Evolutionary conservation across 1,140 invertebrate species (phyloP), one percentile per base, ranked within the genome.

Genomic region (Zeugodacus cucurbitae): DNA sequence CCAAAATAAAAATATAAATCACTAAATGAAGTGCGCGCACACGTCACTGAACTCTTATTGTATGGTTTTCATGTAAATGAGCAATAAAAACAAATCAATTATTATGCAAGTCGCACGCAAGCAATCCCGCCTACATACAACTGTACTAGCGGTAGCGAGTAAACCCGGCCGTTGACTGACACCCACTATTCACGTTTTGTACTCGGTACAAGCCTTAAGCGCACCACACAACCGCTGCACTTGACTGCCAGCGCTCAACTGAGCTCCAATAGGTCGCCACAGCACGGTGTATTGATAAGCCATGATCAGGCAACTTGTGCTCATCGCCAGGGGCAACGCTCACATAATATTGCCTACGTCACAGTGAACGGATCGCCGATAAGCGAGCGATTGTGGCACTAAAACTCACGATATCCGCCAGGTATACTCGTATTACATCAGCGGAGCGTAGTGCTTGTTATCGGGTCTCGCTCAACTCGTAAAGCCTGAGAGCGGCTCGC

Each of bases 21-120:
- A 82, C 74, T 29, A 4, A 29, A 1, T n/a, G 14, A 74, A 74
- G 37, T n/a, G 11, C 32, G 22, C 22, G 67, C 34, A n/a, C 32
- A 29, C 74, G 74, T 82, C 74, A 82, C 41, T 82, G 74, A 82
- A 82, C 74, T 82, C 41, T 82, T 82, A 82, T 82, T 82, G n/a
- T n/a, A n/a, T 82, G 34, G 29, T 26, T 74, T 74, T 74, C 44
- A 82, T 82, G 37, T 82, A 82, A 82, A 82, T 82, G 37, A 26
- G 5, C 20, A 48, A 48, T 26, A 44, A 82, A 82, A 26, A 14
- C 20, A 29, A 82, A 54, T 82, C 74, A 74, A 74, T 74, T 74
- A 74, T 74, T 74, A 74, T 74, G 67, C 67, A 34, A 22, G 41
- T 10, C 74, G 41, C 41, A 34, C 26, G 7, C 34, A 48, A 44